phyloP scores from a whole-genome alignment of 2,888 invertebrate species.

The Luperina testacea region DNA sequence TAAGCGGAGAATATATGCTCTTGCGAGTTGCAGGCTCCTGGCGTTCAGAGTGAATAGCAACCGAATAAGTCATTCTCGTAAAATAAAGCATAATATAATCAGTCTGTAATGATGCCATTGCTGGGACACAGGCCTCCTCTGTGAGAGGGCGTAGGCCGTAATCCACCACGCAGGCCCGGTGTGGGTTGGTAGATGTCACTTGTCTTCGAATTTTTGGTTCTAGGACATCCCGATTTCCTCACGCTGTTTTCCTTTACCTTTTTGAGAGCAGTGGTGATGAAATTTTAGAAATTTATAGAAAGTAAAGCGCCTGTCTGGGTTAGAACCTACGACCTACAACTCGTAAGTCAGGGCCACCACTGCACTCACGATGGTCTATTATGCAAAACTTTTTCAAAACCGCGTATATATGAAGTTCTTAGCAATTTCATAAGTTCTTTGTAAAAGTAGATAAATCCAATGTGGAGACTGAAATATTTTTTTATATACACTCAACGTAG shows the following conservation, averaged over 20 bases:
- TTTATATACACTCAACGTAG: constrained; percentile 7
- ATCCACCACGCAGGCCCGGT: too few species aligned
- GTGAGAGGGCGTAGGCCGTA: too few species aligned
- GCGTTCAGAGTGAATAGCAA: neutral
- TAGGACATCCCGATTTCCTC: neutral
- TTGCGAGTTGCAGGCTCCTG: constrained; percentile 2
- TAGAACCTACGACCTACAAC: neutral
- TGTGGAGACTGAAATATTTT: constrained; percentile 5
- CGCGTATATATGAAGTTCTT: constrained; percentile 6
- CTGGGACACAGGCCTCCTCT: too few species aligned
- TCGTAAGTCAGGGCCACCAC: neutral
- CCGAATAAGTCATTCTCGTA: neutral
- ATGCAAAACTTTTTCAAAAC: neutral
- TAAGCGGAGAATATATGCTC: constrained; percentile 23
- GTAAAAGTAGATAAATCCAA: neutral
- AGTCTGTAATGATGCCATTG: too few species aligned
- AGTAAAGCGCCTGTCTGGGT: neutral
- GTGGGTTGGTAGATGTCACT: neutral
- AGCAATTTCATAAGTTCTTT: constrained; percentile 24
- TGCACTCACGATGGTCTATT: neutral
- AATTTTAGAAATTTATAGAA: neutral
- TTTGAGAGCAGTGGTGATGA: neutral
- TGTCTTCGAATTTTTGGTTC: neutral
- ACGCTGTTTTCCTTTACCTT: neutral
- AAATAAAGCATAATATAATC: too few species aligned